phyloP scores from a whole-genome alignment of 2,888 invertebrate genomes.

The Timandra comae region DNA sequence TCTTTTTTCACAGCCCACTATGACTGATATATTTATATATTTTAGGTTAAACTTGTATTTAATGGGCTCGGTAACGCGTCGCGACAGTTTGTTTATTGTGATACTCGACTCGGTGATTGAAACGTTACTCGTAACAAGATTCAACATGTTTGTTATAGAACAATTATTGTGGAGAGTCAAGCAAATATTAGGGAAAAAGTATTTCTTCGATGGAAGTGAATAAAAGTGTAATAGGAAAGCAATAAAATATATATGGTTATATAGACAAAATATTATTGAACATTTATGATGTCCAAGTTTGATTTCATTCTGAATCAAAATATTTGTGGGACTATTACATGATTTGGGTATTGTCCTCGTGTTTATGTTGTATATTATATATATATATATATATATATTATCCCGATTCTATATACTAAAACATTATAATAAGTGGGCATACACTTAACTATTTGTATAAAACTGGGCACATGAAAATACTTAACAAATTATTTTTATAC shows the following conservation, averaged over 20 bases:
- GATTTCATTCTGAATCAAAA: no score
- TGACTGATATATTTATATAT: slow-evolving; percentile 69
- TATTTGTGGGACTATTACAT: no score
- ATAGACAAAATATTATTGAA: no score
- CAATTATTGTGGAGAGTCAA: background rate
- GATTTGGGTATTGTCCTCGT: no score
- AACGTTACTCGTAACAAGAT: background rate
- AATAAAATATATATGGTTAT: background rate
- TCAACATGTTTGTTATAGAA: background rate
- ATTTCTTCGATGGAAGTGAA: background rate
- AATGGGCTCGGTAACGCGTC: slow-evolving; percentile 35
- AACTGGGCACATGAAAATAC: no score
- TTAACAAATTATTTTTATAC: no score
- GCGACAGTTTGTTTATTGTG: background rate
- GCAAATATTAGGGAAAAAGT: background rate
- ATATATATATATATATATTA: no score
- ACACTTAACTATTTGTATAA: no score
- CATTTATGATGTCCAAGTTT: no score
- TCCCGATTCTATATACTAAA: no score
- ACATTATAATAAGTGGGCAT: no score
- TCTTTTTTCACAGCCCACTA: slow-evolving; percentile 51
- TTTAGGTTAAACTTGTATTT: slow-evolving; percentile 51
- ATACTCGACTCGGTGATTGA: background rate
- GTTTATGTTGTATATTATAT: no score
- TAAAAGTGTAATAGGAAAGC: background rate